phyloP scores from a whole-genome alignment of 1,140 invertebrate genomes.

The Brachionus asplanchnoidis region DNA sequence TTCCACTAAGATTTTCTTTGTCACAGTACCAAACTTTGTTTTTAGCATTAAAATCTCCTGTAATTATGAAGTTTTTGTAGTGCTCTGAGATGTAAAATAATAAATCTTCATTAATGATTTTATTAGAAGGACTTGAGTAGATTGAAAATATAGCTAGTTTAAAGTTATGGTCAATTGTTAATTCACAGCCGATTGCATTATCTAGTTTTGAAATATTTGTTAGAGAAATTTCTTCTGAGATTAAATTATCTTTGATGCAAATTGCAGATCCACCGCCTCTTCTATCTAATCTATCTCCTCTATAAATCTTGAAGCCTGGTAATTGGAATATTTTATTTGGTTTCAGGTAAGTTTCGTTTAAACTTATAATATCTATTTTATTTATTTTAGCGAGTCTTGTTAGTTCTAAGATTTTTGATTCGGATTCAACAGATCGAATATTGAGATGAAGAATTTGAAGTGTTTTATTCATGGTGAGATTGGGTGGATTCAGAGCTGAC shows the following conservation, averaged over 20 bases:
- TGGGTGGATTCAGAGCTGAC: background rate
- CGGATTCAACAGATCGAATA: background rate
- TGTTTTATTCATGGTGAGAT: background rate
- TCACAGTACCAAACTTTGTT: background rate
- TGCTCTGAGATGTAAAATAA: background rate
- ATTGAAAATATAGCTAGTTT: background rate
- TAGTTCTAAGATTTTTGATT: background rate
- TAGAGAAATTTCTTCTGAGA: background rate
- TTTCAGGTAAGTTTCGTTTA: background rate
- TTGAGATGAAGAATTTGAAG: background rate
- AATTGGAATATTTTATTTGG: background rate
- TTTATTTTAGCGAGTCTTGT: background rate
- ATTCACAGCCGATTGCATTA: background rate
- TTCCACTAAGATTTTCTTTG: background rate
- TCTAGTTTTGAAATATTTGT: background rate
- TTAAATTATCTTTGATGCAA: background rate
- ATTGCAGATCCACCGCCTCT: background rate
- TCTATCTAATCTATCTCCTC: background rate
- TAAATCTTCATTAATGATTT: background rate
- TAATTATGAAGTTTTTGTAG: background rate
- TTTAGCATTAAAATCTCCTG: background rate
- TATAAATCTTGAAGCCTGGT: background rate
- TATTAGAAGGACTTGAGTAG: background rate
- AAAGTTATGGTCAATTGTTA: background rate
- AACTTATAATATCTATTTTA: background rate